Evolutionary conservation across 2,888 invertebrate species (phyloP).

Genomic region (Ligdia adustata): DNA sequence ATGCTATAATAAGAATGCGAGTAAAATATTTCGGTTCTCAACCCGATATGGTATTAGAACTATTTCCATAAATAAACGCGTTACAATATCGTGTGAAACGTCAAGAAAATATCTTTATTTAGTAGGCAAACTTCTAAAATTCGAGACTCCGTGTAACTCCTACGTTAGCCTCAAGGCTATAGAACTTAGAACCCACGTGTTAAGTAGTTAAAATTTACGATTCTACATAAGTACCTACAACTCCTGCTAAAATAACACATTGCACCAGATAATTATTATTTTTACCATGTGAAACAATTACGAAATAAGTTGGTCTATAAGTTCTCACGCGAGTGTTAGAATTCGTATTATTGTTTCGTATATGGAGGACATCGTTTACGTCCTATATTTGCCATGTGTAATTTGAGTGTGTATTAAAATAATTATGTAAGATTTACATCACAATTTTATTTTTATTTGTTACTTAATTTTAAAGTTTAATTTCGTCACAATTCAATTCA

Average conservation of each 20-base stretch:
- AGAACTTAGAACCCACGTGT: constrained; percentile 40
- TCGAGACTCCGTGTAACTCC: constrained; percentile 60
- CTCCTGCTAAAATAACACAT: constrained; percentile 40
- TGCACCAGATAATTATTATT: constrained; percentile 33
- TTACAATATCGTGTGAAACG: constrained; percentile 62
- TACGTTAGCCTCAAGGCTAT: constrained; percentile 47
- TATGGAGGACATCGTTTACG: too few species aligned
- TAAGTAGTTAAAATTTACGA: constrained; percentile 38
- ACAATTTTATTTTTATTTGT: too few species aligned
- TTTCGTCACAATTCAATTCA: too few species aligned
- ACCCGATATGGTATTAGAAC: constrained; percentile 54
- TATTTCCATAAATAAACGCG: constrained; percentile 57
- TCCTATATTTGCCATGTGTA: too few species aligned
- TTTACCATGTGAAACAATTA: constrained; percentile 22
- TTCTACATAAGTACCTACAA: constrained; percentile 38
- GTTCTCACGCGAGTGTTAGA: constrained; percentile 3
- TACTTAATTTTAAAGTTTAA: too few species aligned
- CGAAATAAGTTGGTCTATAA: constrained; percentile 13
- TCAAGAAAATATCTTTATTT: constrained; percentile 70
- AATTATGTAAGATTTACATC: too few species aligned
- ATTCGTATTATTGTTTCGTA: too few species aligned
- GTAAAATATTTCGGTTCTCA: too few species aligned
- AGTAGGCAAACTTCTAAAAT: constrained; percentile 49
- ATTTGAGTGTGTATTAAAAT: too few species aligned
- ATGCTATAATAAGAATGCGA: too few species aligned